These are phyloP conservation scores for Pollenia griseotomentosa DNA, from an alignment of 2,888 invertebrate species.

Conservation along the genomic window DNA sequence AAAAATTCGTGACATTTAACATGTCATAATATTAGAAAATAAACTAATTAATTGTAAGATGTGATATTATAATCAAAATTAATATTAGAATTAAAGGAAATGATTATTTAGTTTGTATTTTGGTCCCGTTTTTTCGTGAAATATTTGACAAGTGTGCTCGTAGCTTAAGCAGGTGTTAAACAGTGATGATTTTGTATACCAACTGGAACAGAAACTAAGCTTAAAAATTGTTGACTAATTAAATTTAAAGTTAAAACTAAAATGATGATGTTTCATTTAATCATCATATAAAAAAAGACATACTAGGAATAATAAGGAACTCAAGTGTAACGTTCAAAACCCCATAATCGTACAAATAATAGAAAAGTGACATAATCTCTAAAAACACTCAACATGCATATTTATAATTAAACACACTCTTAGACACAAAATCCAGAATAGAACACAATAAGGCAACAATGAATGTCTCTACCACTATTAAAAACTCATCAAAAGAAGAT, in stretches of 20 bases:
- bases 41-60: too few species aligned
- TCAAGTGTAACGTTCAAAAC: conserved; percentile 47
- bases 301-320: conserved; percentile 25
- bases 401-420: conserved; percentile 4
- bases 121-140: too few species aligned
- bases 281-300: not conserved
- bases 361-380: conserved; percentile 50
- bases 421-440: not conserved
- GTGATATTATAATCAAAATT: too few species aligned
- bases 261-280: not conserved
- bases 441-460: not conserved
- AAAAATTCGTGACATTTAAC: too few species aligned
- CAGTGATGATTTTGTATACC: too few species aligned
- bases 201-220: not conserved
- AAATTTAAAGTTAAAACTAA: not conserved
- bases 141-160: too few species aligned
- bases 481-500: conserved; percentile 56
- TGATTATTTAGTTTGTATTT: too few species aligned
- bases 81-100: too few species aligned
- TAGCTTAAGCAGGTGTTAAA: not conserved
- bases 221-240: not conserved
- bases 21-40: too few species aligned
- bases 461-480: conserved; percentile 36
- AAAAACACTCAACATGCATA: conserved; percentile 28
- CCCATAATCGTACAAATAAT: conserved; percentile 14